Evolutionary conservation across 30 jellyfish, hydroid and myxozoan genomes (phyloP), one percentile per base, ranked within the genome.

Genomic region (Hydra vulgaris): DNA sequence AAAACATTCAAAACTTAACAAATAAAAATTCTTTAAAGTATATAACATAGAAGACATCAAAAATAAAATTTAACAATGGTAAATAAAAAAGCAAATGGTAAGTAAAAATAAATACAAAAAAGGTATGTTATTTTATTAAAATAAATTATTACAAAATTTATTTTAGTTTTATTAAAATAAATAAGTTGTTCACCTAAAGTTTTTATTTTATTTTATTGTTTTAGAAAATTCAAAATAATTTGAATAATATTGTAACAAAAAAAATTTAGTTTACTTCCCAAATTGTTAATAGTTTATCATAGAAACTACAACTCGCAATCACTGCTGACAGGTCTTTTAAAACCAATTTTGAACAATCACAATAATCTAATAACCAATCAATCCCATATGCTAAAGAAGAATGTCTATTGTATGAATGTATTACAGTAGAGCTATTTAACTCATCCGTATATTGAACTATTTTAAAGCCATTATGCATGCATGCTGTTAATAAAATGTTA

Each of bases 391-490:
- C 97, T 8, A 90, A 55, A 17, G 97, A 90, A 0, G 61, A 74
- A 77, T 90, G 97, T 24, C 83, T 84, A 7, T 85, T 54, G 54
- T 90, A 90, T 22, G 78, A 54, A 70, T 53, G 81, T 53, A 25
- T 19, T 0, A 85, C 70, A n/a, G 53, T 23, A 16, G 78, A 55
- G 68, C 61, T 54, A 5, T 74, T 26, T 61, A 75, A 26, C 55
- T 67, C 40, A 53, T 76, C 78, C 24, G 68, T 71, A 53, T 70
- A 79, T 22, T 54, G 27, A 67, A 81, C 80, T 17, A 90, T 75
- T 24, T 86, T 81, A 76, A 90, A 90, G 8, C 97, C 97, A 85
- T 85, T 85, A 80, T 90, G 92, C 97, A 90, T 90, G 66, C 97
- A 90, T 15, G 97, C 97, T 0, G 95, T 86, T 0, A 86, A 76